Conservation (phyloP, 2,113 vertebrate genomes). For the Aptenodytes forsteri region DNA sequence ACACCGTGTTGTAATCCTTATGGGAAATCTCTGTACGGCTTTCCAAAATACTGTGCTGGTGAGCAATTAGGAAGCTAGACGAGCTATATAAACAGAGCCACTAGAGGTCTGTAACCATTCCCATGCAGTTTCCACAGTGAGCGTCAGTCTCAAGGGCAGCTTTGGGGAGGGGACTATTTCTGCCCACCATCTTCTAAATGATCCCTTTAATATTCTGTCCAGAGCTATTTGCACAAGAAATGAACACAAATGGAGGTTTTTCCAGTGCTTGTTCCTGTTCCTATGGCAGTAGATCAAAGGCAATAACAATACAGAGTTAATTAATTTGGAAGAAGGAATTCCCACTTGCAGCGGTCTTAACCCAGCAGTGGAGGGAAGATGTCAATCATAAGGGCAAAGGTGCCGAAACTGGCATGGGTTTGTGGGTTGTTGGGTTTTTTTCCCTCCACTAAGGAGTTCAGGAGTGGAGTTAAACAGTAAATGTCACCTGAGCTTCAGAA, state of each 20-base stretch:
- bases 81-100: slow-evolving; percentile 41
- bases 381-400: slow-evolving; percentile 38
- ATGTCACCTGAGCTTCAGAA: background rate
- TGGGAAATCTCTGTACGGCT: background rate
- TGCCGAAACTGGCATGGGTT: background rate
- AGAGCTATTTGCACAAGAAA: slow-evolving; percentile 33
- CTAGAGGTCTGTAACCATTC: slow-evolving; percentile 48
- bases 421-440: background rate
- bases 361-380: slow-evolving; percentile 6
- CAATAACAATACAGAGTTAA: slow-evolving; percentile 44
- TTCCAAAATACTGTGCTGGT: slow-evolving; percentile 13
- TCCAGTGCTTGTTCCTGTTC: slow-evolving; percentile 10
- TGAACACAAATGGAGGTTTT: slow-evolving; percentile 28
- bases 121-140: background rate
- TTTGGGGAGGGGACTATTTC: background rate
- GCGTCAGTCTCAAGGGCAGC: background rate
- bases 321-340: slow-evolving; percentile 64
- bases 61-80: background rate
- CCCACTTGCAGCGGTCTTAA: slow-evolving; percentile 31
- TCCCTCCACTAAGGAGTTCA: background rate
- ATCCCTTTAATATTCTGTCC: slow-evolving; percentile 17
- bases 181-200: slow-evolving; percentile 25
- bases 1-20: slow-evolving; percentile 17
- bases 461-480: background rate
- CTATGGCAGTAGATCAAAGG: slow-evolving; percentile 62